A percentile compares a stretch with the other conserved stretches of the same genome.
phyloP scores from a whole-genome alignment of 2,888 invertebrate species.

The Holacanthella duospinosa region DNA sequence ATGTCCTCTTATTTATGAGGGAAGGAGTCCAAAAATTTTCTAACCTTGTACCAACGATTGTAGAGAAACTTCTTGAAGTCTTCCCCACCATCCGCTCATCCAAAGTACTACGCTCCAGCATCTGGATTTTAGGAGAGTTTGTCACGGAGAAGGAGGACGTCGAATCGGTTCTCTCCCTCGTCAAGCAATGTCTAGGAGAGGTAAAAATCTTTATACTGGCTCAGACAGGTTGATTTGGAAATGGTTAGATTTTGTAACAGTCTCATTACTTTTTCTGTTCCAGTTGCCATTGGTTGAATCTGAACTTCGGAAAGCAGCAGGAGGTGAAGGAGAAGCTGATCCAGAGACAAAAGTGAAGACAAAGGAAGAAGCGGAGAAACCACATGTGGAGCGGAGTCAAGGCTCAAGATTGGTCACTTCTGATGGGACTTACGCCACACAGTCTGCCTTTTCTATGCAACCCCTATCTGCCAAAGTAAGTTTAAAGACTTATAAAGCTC shows the following conservation, averaged over 20 bases:
- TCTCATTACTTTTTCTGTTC: constrained; percentile 9
- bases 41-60: constrained; percentile 64
- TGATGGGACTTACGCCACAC: constrained; percentile 97
- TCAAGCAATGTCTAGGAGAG: constrained; percentile 64
- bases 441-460: constrained; percentile 81
- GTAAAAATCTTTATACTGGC: no score
- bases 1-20: constrained; percentile 87
- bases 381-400: constrained; percentile 15
- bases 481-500: no score
- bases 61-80: constrained; percentile 70
- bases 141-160: constrained; percentile 69
- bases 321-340: constrained; percentile 53
- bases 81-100: constrained; percentile 80
- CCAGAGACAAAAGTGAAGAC: constrained; percentile 47
- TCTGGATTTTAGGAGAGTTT: constrained; percentile 98
- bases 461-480: constrained; percentile 27
- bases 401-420: constrained; percentile 66
- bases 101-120: constrained; percentile 80
- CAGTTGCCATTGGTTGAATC: constrained; percentile 53
- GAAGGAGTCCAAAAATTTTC: constrained; percentile 93
- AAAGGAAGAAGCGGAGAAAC: constrained; percentile 25
- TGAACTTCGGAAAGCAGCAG: constrained; percentile 58
- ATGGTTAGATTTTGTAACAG: constrained; percentile 6
- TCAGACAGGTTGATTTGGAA: constrained; percentile 35
- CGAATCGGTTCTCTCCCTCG: constrained; percentile 62